Evolutionary conservation across 2,888 invertebrate species (phyloP).

Genomic region (Hedya salicella): DNA sequence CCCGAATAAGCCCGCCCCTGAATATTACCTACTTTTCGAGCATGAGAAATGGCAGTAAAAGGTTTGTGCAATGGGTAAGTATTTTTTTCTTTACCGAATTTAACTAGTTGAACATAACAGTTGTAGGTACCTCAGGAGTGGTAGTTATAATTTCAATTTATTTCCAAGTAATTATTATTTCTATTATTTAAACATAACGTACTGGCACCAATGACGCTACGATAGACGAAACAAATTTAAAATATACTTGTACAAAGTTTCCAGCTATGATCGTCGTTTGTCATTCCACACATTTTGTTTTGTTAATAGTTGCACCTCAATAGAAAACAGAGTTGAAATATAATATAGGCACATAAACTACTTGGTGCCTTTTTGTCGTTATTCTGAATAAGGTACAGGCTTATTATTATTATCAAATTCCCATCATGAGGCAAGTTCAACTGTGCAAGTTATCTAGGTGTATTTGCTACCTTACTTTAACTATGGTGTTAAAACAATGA

Average conservation of each 20-base stretch:
- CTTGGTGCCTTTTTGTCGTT: constrained; percentile 5
- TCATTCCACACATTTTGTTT: neutral
- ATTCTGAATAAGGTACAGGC: constrained; percentile 8
- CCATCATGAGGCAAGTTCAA: neutral
- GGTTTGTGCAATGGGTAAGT: too few species aligned
- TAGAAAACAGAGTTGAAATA: neutral
- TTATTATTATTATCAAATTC: neutral
- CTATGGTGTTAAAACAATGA: constrained; percentile 34
- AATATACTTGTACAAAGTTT: neutral
- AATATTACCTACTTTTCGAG: too few species aligned
- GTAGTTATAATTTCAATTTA: too few species aligned
- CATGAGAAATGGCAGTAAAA: too few species aligned
- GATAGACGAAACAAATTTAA: too few species aligned
- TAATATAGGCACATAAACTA: constrained; percentile 1
- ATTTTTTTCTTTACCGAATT: too few species aligned
- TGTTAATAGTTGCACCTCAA: neutral
- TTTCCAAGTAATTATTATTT: too few species aligned
- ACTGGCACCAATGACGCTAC: too few species aligned
- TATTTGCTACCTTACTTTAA: constrained; percentile 14
- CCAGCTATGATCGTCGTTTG: neutral
- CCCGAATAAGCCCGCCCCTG: too few species aligned
- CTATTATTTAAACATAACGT: too few species aligned
- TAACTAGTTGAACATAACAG: too few species aligned
- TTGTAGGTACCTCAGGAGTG: too few species aligned
- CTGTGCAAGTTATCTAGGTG: constrained; percentile 8